Conservation (phyloP, 2,113 vertebrate genomes). For the Sminthopsis crassicaudata region DNA sequence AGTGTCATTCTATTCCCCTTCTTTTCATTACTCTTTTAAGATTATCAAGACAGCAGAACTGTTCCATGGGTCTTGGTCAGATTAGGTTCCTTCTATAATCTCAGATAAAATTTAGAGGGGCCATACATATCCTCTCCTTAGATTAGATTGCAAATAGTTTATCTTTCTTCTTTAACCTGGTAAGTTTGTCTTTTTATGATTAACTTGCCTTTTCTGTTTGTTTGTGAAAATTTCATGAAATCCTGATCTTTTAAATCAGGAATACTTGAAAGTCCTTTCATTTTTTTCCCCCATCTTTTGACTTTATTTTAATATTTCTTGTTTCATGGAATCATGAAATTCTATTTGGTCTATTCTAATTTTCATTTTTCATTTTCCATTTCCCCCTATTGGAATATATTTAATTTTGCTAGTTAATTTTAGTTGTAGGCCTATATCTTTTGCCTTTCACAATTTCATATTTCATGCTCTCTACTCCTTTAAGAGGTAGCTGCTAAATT, state of each 20-base stretch:
- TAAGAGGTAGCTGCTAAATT: background rate
- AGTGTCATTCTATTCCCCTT: background rate
- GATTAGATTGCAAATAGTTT: background rate
- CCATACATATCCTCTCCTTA: background rate
- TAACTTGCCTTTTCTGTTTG: background rate
- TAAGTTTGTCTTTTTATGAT: background rate
- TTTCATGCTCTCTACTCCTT: background rate
- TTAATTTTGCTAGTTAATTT: background rate
- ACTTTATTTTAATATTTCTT: no score
- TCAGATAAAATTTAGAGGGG: background rate
- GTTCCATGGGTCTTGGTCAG: background rate
- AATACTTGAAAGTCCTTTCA: background rate
- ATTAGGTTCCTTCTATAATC: background rate
- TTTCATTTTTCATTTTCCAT: background rate
- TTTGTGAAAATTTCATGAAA: background rate
- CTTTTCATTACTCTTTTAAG: background rate
- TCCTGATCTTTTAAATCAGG: background rate
- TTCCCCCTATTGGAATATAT: background rate
- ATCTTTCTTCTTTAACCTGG: background rate
- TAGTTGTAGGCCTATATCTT: background rate
- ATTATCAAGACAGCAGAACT: background rate
- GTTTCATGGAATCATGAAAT: background rate
- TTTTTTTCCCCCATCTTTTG: no score
- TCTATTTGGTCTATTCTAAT: background rate
- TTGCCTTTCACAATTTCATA: background rate